phyloP scores from a whole-genome alignment of 2,888 invertebrate species.

The Pseudanteris insignis region DNA sequence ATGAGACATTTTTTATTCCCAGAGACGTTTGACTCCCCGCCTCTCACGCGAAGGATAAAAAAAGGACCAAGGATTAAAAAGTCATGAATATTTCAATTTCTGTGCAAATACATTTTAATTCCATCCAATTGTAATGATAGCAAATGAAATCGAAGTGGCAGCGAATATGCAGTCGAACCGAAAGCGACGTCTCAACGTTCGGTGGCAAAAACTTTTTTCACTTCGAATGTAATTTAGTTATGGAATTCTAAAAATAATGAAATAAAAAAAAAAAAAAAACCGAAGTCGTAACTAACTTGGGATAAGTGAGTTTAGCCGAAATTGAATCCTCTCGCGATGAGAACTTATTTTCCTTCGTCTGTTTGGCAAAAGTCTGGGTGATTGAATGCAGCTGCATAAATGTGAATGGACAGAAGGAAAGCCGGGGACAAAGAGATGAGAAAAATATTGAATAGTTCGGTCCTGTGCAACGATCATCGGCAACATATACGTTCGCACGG shows the following conservation, averaged over 20 bases:
- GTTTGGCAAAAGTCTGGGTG: conserved; percentile 16
- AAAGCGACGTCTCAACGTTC: conserved; percentile 20
- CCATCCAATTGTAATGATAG: conserved; percentile 12
- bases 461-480: conserved; percentile 17
- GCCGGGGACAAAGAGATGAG: conserved; percentile 5
- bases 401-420: conserved; percentile 3
- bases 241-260: conserved; percentile 5
- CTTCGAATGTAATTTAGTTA: conserved; percentile 24
- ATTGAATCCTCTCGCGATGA: conserved; percentile 36
- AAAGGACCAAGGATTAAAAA: conserved; percentile 15
- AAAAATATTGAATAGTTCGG: conserved; percentile 15
- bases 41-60: too few relatives aligned
- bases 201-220: conserved; percentile 21
- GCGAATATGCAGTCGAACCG: conserved; percentile 11
- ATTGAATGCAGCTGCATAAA: conserved; percentile 14
- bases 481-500: conserved; percentile 3
- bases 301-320: conserved; percentile 36
- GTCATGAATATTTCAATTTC: conserved; percentile 26
- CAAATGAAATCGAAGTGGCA: conserved; percentile 15
- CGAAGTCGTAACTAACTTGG: conserved; percentile 37
- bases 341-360: conserved; percentile 26
- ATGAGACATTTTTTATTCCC: too few relatives aligned
- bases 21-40: too few relatives aligned
- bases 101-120: conserved; percentile 22
- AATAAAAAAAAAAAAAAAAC: too few relatives aligned